phyloP scores from a whole-genome alignment of 2,797 vertebrate species.

The Pipistrellus nathusii region DNA sequence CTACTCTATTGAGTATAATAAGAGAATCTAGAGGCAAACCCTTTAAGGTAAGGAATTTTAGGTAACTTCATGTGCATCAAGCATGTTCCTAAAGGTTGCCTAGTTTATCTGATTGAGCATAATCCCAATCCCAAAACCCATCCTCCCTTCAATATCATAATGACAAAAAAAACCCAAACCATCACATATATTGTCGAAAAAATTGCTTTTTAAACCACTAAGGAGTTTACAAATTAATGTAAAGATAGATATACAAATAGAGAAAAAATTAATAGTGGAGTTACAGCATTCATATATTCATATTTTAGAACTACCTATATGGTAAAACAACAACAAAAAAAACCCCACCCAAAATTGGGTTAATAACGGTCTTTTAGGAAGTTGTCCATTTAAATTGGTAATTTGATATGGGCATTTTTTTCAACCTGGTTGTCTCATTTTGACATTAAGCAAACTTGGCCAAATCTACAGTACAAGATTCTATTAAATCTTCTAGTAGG shows the following conservation, averaged over 20 bases:
- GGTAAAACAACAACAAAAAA: conserved; percentile 33
- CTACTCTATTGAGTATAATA: neutral
- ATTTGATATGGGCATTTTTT: conserved; percentile 11
- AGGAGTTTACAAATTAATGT: conserved; percentile 30
- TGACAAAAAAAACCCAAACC: neutral
- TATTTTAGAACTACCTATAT: conserved; percentile 36
- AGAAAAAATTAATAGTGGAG: neutral
- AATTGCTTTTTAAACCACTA: neutral
- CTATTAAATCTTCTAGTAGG: neutral
- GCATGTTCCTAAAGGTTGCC: conserved; percentile 1
- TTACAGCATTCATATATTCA: neutral
- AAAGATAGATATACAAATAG: neutral
- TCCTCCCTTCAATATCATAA: neutral
- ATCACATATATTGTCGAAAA: conserved; percentile 13
- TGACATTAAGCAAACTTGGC: conserved; percentile 30
- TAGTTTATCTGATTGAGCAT: neutral
- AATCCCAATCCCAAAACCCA: neutral
- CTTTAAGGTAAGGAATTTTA: conserved; percentile 18
- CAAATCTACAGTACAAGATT: conserved; percentile 5
- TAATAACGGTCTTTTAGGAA: neutral
- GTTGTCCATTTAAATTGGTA: conserved; percentile 6
- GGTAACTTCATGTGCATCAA: neutral
- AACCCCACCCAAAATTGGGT: neutral
- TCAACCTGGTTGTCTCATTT: neutral
- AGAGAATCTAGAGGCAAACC: neutral